Base-by-base conservation (phyloP, 1,140 invertebrate genomes). In the Dreissena polymorpha region DNA sequence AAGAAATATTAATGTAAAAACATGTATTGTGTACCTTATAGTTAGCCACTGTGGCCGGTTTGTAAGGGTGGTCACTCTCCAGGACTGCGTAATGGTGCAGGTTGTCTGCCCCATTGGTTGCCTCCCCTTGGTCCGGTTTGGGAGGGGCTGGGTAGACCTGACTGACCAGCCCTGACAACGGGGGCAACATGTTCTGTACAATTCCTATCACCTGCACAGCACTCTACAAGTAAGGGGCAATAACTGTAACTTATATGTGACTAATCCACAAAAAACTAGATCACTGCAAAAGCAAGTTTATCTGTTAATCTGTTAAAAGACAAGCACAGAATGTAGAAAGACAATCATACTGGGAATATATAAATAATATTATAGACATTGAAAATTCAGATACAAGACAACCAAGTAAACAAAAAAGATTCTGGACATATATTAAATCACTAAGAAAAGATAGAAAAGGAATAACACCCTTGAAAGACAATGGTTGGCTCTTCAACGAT, bases 31-130 rank as follows among this genome's bases (percentile, higher is more conserved):
- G 88, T 90, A 96, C 96, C 86, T 95, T 95, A 92, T 97, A 98
- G 93, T 97, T 97, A 55, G 95, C 96, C 16, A 98, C 96, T 69
- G 95, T 95, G 6, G 97, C 96, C 57, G 96, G 96, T 93, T 97
- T 97, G 93, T 99, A 99, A 0, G 98, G 98, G 94, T 99, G 98
- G 53, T 98, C 97, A 92, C 97, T 98, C 93, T 99, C 98, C 12
- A 99, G 95, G 94, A 97, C 95, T 13, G 97, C 96, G 91, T 98
- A 98, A 93, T 98, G 96, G 49, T 90, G 89, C 39, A 96, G 96
- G 0, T 96, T 97, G 13, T 96, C 96, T 18, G 83, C 82, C 50
- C 87, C 78, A 39, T 82, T 86, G 29, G 64, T 79, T 68, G 77
- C 72, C 21, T 71, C 65, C 23, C 16, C 65, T 13, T 74, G 57